Base-by-base conservation (phyloP, 2,888 invertebrate species). In the Sialis lutaria region DNA sequence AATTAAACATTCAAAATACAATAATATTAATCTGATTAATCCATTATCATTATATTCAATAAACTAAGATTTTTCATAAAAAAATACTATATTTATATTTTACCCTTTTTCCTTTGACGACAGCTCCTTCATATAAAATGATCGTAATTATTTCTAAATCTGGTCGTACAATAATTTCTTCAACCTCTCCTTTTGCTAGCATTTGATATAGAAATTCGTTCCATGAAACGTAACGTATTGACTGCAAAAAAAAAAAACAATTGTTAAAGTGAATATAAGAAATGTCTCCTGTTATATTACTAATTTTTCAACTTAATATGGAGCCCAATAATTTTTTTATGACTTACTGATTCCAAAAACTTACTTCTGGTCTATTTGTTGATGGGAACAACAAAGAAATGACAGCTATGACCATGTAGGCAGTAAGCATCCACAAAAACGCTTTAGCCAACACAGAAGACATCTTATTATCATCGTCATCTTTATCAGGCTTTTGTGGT, bases 141-240 rank as follows among this genome's bases (percentile, higher is more conserved):
- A 93, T 86, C 1, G 86, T 85, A 6, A 88, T 89, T 55, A 86
- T 77, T 59, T 89, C 87, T 56, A 82, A 69, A 59, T 89, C 89
- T 0, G 91, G 91, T 39, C 84, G 69, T 1, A 93, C 81, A 51
- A 88, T 77, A 7, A 91, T 67, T 64, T 89, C 84, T 56, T 88
- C 83, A 0, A 95, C 95, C 70, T 96, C 95, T 9, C 96, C 96
- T 60, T 87, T 89, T 0, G 87, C 81, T 47, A 97, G 66, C 87
- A 97, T 89, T 51, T 91, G 84, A 64, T 93, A 83, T 0, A 92
- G 78, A 69, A 97, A 97, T 67, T 96, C 95, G 66, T 92, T 91
- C 96, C 96, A 97, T 0, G 91, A 88, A 2, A 92, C 83, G 61
- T 84, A 87, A 33, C 83, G 70, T n/a, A 78, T 69, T 31, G 75